Evolutionary conservation across 2,113 vertebrate species (phyloP).

Genomic region (Sylvicapra grimmia): DNA sequence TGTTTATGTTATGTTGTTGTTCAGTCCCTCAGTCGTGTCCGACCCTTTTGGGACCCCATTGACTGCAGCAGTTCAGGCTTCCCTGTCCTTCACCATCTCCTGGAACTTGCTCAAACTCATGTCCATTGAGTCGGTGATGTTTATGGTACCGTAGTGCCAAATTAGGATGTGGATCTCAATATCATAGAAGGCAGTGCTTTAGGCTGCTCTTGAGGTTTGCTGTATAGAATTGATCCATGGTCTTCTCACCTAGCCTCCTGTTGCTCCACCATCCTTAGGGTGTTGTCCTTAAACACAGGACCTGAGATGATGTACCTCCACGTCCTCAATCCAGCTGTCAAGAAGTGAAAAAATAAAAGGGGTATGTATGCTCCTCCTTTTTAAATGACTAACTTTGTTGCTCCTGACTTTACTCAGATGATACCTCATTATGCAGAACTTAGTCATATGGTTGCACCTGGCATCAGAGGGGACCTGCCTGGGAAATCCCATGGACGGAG

Average conservation of each 20-base stretch:
- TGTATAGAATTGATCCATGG: neutral
- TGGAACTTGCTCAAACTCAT: neutral
- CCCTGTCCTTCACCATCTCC: neutral
- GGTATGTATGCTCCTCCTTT: neutral
- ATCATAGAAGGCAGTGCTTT: neutral
- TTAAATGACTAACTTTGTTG: neutral
- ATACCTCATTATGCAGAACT: neutral
- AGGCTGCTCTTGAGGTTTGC: neutral
- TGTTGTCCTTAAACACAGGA: neutral
- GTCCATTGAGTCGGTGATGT: neutral
- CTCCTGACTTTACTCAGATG: neutral
- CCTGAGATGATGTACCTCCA: neutral
- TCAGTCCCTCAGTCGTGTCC: neutral
- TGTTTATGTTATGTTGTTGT: neutral
- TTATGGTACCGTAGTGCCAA: neutral
- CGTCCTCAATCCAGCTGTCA: neutral
- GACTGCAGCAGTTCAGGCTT: neutral
- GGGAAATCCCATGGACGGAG: neutral
- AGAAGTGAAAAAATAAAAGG: neutral
- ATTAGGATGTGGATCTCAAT: neutral
- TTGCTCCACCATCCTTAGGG: neutral
- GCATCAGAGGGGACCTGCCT: neutral
- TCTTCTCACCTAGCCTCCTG: neutral
- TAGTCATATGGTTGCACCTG: neutral
- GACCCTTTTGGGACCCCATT: neutral